These are phyloP conservation scores for Hozukius guyotensis DNA, from an alignment of 2,797 vertebrate genomes.

Conservation along the genomic window DNA sequence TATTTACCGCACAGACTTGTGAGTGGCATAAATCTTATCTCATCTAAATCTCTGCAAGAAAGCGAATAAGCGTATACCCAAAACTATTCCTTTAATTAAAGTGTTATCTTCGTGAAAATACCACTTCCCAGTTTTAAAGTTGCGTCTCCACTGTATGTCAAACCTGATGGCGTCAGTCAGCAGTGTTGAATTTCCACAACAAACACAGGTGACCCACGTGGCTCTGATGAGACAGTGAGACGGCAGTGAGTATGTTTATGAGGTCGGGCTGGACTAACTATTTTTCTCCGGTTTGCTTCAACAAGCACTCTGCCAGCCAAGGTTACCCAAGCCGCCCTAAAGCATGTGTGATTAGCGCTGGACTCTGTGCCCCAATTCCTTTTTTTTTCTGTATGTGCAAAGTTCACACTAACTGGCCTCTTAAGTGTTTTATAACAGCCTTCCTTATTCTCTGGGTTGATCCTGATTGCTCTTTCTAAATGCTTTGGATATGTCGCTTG, in stretches of 20 bases:
- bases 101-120: not conserved
- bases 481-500: not conserved
- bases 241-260: conserved; percentile 9
- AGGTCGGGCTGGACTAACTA: not conserved
- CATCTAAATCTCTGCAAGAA: not conserved
- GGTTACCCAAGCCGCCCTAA: not conserved
- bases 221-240: conserved; percentile 10
- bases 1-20: not conserved
- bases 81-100: not conserved
- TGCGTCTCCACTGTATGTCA: not conserved
- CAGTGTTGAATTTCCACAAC: conserved; percentile 50
- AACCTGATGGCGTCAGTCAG: conserved; percentile 11
- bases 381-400: conserved; percentile 28
- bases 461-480: not conserved
- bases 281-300: not conserved
- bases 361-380: conserved; percentile 23
- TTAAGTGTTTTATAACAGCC: conserved; percentile 31
- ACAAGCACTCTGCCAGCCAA: not conserved
- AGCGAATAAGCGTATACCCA: not conserved
- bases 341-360: conserved; percentile 11
- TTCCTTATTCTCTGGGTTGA: not conserved
- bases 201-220: conserved; percentile 48
- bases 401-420: conserved; percentile 38
- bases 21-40: not conserved
- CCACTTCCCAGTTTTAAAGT: not conserved